Evolutionary conservation across 2,113 vertebrate species (phyloP).

Genomic region (Python bivittatus): DNA sequence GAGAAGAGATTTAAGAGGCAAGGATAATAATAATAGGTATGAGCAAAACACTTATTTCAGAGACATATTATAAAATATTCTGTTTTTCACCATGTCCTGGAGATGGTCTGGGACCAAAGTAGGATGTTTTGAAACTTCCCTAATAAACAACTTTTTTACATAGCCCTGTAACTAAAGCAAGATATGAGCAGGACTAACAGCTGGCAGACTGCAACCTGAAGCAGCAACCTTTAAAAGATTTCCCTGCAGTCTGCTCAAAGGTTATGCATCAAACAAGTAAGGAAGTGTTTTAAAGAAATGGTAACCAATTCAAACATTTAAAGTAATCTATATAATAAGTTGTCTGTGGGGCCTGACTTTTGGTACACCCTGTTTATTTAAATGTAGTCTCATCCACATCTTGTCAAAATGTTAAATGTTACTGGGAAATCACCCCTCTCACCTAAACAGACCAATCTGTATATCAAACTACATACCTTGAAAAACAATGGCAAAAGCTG

Average conservation of each 20-base stretch:
- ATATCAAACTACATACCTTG: conserved; percentile 77
- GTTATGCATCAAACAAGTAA: background rate
- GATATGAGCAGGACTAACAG: background rate
- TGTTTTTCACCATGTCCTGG: background rate
- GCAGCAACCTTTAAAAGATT: background rate
- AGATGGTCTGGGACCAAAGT: background rate
- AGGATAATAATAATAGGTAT: background rate
- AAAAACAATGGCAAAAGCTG: conserved; percentile 93
- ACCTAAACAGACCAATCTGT: background rate
- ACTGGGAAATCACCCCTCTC: background rate
- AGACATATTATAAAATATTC: background rate
- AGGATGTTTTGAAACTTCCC: background rate
- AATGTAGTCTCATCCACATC: background rate
- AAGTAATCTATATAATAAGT: background rate
- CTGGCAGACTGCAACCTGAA: background rate
- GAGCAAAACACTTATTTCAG: background rate
- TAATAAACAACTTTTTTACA: background rate
- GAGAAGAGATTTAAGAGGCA: background rate
- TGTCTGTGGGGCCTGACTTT: background rate
- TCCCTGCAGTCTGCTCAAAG: background rate
- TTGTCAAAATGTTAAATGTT: background rate
- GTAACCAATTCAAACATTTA: background rate
- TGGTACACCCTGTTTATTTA: background rate
- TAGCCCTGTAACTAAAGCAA: background rate
- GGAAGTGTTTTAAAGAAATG: background rate